Evolutionary conservation across 2,113 vertebrate genomes (phyloP).

Genomic region (Hirundichthys speculiger): DNA sequence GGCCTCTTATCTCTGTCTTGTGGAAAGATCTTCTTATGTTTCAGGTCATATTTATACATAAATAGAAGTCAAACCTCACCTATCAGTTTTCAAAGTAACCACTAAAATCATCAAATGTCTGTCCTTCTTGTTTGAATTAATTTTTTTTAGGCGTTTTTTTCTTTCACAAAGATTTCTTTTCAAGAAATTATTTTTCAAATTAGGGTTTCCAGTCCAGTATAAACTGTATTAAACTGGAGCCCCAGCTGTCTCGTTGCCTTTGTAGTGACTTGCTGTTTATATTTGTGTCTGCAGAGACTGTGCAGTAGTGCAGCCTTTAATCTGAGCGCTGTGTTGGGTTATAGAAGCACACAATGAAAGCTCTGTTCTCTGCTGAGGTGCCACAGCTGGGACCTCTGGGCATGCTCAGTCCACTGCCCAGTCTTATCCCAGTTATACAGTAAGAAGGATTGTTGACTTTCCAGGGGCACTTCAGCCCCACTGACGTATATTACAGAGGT

Average conservation of each 20-base stretch:
- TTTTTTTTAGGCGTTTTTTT: too few species aligned
- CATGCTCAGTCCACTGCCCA: constrained; percentile 60
- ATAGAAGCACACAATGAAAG: constrained; percentile 64
- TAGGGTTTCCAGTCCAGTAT: neutral
- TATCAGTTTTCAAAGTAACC: too few species aligned
- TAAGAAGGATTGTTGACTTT: constrained; percentile 23
- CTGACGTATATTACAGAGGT: constrained; percentile 6
- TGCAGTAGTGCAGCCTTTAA: constrained; percentile 58
- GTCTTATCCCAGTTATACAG: constrained; percentile 33
- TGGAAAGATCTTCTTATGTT: too few species aligned
- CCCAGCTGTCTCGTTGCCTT: constrained; percentile 33
- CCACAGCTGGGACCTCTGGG: constrained; percentile 65
- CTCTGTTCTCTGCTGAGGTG: constrained; percentile 66
- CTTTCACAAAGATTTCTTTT: neutral
- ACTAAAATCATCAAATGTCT: too few species aligned
- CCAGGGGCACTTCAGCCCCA: constrained; percentile 12
- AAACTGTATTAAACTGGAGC: neutral
- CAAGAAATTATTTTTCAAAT: neutral
- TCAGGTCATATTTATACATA: too few species aligned
- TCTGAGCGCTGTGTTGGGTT: constrained; percentile 65
- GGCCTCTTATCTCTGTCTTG: too few species aligned
- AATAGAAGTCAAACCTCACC: too few species aligned
- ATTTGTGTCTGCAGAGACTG: constrained; percentile 45
- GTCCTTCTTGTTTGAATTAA: too few species aligned
- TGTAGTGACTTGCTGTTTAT: constrained; percentile 49